Base-by-base conservation (phyloP, 2,888 invertebrate species). In the Macrostomum cliftonense region DNA sequence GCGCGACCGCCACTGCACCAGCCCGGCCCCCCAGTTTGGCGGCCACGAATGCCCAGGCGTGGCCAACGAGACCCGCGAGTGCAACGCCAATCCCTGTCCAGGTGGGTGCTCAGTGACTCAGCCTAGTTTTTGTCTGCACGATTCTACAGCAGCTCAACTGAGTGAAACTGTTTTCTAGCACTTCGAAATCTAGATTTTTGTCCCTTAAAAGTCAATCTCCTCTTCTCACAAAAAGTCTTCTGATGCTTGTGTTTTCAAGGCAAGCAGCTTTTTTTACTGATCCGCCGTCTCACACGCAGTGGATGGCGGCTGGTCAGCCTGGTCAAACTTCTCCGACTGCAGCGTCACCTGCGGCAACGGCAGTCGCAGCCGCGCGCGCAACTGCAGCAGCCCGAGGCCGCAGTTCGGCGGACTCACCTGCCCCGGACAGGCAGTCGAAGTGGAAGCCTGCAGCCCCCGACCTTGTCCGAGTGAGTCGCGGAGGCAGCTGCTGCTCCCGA, bases 251-350 rank as follows among this genome's bases (percentile, higher is more conserved):
- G 9, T 9, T 28, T 9, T 28, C 28, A 7, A 4, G 9, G 28
- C 28, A 28, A 9, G 5, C 28, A 28, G 28, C 28, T 9, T 28
- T 9, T 9, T 9, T 28, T 4, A 4, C 4, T 28, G 5, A 4
- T 4, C 4, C 28, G 28, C 28, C 28, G 9, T 28, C 28, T 28
- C 9, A 4, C 28, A 4, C 9, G 28, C 28, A 68, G 67, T 61
- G 38, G 55, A 62, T 54, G 67, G 65, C 4, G 56, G 56, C 19
- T 71, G 71, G 71, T 59, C 64, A 13, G 52, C 54, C 2, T 71
- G 71, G 71, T 58, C 61, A 16, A 45, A 52, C 9, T 72, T 70
- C 70, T 58, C 64, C 16, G 28, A 56, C 2, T 72, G 72, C 50
- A 65, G 67, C 16, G 60, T 56, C 12, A 57, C 65, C 1, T 72